Percentiles rank a stretch among this genome's conserved stretches.
Evolutionary conservation across 2,113 vertebrate genomes (phyloP).

Genomic region (Hydrolagus affinis): DNA sequence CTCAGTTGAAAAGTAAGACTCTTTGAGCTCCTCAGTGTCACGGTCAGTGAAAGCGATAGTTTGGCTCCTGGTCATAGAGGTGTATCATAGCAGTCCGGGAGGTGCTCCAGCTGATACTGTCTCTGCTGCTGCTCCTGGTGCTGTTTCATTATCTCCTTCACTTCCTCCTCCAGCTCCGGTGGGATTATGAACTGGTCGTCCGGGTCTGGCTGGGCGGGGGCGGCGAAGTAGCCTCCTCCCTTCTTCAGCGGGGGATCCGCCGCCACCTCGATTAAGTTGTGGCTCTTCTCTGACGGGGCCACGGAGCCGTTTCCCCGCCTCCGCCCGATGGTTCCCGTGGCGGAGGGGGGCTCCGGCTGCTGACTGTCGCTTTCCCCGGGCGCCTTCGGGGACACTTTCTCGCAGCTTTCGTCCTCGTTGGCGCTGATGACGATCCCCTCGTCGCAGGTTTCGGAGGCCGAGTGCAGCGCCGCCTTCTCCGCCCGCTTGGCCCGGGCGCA

Average conservation of each 20-base stretch:
- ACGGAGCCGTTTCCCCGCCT: slow-evolving; percentile 80
- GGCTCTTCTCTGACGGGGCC: slow-evolving; percentile 79
- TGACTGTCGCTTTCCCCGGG: not conserved
- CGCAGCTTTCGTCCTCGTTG: slow-evolving; percentile 55
- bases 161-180: slow-evolving; percentile 93
- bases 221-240: slow-evolving; percentile 85
- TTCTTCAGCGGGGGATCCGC: slow-evolving; percentile 76
- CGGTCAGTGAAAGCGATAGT: not conserved
- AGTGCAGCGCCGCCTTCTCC: slow-evolving; percentile 49
- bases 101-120: slow-evolving; percentile 63
- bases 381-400: slow-evolving; percentile 40
- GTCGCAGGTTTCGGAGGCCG: slow-evolving; percentile 61
- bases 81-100: slow-evolving; percentile 78
- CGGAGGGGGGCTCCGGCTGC: slow-evolving; percentile 47
- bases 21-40: not conserved
- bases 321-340: slow-evolving; percentile 56
- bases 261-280: slow-evolving; percentile 89
- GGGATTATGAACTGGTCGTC: slow-evolving; percentile 97
- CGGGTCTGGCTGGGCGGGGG: slow-evolving; percentile 85
- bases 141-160: slow-evolving; percentile 96
- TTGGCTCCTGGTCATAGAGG: slow-evolving; percentile 69
- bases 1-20: not conserved
- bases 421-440: slow-evolving; percentile 66
- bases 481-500: slow-evolving; percentile 52
- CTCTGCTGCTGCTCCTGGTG: slow-evolving; percentile 77